Conservation (phyloP, 2,797 vertebrate species). For the Eremophila alpestris region DNA sequence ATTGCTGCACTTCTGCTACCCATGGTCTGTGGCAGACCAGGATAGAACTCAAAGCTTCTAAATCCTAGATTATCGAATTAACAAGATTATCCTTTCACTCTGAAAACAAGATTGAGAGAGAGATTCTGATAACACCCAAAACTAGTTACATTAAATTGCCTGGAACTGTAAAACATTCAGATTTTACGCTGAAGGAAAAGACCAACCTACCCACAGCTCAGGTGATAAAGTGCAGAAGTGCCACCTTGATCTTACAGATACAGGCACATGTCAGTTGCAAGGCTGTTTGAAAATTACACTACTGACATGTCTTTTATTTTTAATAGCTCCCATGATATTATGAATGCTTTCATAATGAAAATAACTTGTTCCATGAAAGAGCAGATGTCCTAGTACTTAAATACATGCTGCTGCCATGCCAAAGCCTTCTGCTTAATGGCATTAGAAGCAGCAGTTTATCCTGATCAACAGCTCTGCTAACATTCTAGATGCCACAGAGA, state of each 20-base stretch:
- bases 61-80: not conserved
- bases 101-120: conserved; percentile 16
- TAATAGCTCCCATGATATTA: not conserved
- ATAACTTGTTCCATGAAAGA: conserved; percentile 8
- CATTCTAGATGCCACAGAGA: not conserved
- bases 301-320: conserved; percentile 11
- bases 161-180: not conserved
- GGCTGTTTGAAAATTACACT: not conserved
- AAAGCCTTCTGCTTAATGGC: not conserved
- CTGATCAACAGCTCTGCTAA: not conserved
- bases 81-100: conserved; percentile 46
- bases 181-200: not conserved
- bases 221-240: not conserved
- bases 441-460: not conserved
- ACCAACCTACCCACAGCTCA: not conserved
- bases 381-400: not conserved
- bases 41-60: not conserved
- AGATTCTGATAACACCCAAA: not conserved
- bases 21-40: rapidly evolving
- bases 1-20: rapidly evolving
- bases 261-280: not conserved
- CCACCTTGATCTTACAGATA: not conserved
- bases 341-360: not conserved
- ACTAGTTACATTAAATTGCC: not conserved
- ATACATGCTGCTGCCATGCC: not conserved